phyloP scores from a whole-genome alignment of 1,140 invertebrate genomes.

The Catajapyx aquilonaris region DNA sequence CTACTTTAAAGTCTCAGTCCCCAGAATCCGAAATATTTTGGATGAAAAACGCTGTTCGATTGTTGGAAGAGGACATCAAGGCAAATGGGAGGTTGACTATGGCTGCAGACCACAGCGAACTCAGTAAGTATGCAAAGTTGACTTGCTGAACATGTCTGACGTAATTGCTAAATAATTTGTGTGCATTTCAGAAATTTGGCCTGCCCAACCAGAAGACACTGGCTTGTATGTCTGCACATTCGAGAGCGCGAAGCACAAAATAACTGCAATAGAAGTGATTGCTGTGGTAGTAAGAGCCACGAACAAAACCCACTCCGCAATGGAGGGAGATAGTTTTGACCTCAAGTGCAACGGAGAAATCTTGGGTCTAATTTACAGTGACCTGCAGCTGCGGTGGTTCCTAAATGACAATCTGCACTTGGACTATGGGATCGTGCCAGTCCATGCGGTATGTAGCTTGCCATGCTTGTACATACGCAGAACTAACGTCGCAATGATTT shows the following conservation, averaged over 20 bases:
- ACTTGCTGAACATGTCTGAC: no score
- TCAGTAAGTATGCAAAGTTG: slow-evolving; percentile 17
- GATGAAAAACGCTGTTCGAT: slow-evolving; percentile 14
- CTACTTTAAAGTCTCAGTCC: slow-evolving; percentile 20
- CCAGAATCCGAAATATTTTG: slow-evolving; percentile 23
- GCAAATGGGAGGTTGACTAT: slow-evolving; percentile 23
- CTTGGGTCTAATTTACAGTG: slow-evolving; percentile 27
- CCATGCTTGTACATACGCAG: no score
- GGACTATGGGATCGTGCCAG: slow-evolving; percentile 26
- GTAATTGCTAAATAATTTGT: no score
- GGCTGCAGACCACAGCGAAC: slow-evolving; percentile 17
- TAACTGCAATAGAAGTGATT: slow-evolving; percentile 22
- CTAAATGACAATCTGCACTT: slow-evolving; percentile 21
- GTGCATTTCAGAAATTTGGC: background rate
- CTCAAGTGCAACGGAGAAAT: slow-evolving; percentile 23
- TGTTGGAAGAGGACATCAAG: background rate
- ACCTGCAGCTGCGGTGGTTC: slow-evolving; percentile 23
- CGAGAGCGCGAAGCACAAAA: slow-evolving; percentile 19
- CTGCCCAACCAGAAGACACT: slow-evolving; percentile 16
- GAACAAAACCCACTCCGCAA: slow-evolving; percentile 16
- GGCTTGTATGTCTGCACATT: slow-evolving; percentile 28
- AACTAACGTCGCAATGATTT: background rate
- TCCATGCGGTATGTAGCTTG: slow-evolving; percentile 23
- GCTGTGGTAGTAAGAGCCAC: slow-evolving; percentile 22
- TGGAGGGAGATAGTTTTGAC: slow-evolving; percentile 19